Percentiles rank a stretch among this genome's conserved stretches.
phyloP scores from a whole-genome alignment of 2,113 vertebrate species.

The Greenwoodochromis staneri region DNA sequence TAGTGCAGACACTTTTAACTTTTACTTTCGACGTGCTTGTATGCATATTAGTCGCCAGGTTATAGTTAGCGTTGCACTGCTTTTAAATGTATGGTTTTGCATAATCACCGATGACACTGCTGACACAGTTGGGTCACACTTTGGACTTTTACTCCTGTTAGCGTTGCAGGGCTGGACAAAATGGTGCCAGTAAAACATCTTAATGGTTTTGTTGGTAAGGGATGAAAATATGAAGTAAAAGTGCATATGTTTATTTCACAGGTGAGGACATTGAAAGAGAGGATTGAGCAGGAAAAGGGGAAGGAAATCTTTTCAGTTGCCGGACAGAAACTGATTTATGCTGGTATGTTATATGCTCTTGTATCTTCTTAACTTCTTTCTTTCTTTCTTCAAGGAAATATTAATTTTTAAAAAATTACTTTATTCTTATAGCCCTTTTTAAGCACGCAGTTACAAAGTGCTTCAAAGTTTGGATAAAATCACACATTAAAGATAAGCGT shows the following conservation, averaged over 20 bases:
- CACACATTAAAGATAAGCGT: not conserved
- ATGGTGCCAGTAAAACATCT: not conserved
- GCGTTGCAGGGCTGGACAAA: not conserved
- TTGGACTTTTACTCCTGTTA: not conserved
- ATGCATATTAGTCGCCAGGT: not conserved
- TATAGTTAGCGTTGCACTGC: not conserved
- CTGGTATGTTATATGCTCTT: slow-evolving; percentile 73
- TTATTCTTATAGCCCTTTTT: not conserved
- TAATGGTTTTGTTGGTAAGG: not conserved
- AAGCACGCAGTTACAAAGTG: not conserved
- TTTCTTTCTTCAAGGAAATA: not conserved
- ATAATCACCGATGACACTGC: not conserved
- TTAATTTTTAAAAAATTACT: fast-evolving
- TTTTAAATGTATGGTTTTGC: not conserved
- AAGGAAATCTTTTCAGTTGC: slow-evolving; percentile 88
- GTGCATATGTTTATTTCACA: slow-evolving; percentile 33
- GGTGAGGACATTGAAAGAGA: slow-evolving; percentile 94
- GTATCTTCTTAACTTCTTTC: not conserved
- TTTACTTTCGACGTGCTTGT: not conserved
- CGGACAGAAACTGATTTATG: slow-evolving; percentile 95
- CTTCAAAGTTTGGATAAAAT: not conserved
- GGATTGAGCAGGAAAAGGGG: slow-evolving; percentile 90
- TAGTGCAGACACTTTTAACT: not conserved
- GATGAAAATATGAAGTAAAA: not conserved
- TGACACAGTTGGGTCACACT: not conserved